phyloP scores from a whole-genome alignment of 2,888 invertebrate genomes.

The Odontomyia ornata region DNA sequence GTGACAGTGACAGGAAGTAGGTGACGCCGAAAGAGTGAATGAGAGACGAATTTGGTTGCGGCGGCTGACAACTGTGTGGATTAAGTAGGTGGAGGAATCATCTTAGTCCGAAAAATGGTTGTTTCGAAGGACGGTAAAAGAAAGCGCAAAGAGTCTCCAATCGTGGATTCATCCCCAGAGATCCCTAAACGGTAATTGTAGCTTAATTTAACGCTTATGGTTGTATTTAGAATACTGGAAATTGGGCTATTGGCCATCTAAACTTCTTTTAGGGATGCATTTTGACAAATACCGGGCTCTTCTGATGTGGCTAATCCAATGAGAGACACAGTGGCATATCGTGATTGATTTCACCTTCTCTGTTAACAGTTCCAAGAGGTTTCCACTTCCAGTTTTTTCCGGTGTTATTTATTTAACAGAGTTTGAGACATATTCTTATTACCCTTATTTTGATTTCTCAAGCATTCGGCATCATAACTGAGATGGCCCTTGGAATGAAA shows the following conservation, averaged over 20 bases:
- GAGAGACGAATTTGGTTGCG: slow-evolving; percentile 11
- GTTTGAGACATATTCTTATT: too few relatives aligned
- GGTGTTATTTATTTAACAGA: too few relatives aligned
- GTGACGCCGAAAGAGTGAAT: slow-evolving; percentile 22
- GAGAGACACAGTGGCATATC: neutral
- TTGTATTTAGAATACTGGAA: neutral
- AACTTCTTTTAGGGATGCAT: slow-evolving; percentile 27
- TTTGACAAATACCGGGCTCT: slow-evolving; percentile 47
- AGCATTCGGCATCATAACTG: too few relatives aligned
- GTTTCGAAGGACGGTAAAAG: slow-evolving; percentile 61
- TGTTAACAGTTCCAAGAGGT: too few relatives aligned
- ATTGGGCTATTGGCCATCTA: too few relatives aligned
- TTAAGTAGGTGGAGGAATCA: neutral
- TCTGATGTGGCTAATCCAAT: too few relatives aligned
- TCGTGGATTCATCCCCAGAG: slow-evolving; percentile 63
- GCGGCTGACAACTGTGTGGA: neutral
- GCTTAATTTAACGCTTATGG: neutral
- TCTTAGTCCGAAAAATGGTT: slow-evolving; percentile 58
- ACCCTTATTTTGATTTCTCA: too few relatives aligned
- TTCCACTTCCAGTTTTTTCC: too few relatives aligned
- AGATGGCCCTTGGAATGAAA: too few relatives aligned
- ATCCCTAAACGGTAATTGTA: slow-evolving; percentile 63
- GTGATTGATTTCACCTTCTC: too few relatives aligned
- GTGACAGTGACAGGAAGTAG: neutral
- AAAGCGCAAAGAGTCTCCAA: slow-evolving; percentile 62